Percentiles rank a stretch among this genome's conserved stretches.
These are phyloP conservation scores for Sebastes cheni DNA, from an alignment of 2,797 vertebrate species.

Conservation along the genomic window DNA sequence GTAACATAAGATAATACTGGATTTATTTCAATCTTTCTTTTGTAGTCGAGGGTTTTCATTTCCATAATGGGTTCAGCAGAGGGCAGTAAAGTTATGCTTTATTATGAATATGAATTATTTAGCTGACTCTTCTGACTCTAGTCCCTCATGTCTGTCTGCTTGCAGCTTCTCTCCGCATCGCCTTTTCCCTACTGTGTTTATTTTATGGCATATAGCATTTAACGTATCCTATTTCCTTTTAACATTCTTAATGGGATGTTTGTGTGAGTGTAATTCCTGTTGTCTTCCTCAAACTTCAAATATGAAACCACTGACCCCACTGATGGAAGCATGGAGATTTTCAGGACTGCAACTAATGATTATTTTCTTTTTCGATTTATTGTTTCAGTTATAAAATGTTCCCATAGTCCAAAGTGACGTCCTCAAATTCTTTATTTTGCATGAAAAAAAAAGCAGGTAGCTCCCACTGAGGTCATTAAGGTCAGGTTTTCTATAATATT, in stretches of 20 bases:
- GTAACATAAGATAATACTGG: not conserved
- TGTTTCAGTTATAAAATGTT: not conserved
- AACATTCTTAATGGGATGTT: not conserved
- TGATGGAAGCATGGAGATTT: not conserved
- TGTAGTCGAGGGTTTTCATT: not conserved
- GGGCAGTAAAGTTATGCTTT: slow-evolving; percentile 60
- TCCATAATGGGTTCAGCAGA: slow-evolving; percentile 51
- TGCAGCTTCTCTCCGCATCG: not conserved
- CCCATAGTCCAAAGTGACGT: not conserved
- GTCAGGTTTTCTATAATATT: not conserved
- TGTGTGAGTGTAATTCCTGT: not conserved
- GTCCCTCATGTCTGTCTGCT: not conserved
- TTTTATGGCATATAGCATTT: not conserved
- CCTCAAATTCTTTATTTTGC: not conserved
- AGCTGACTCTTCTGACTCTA: slow-evolving; percentile 19
- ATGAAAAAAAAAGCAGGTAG: not conserved
- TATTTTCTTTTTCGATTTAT: not conserved
- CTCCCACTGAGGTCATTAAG: not conserved
- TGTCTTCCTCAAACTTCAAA: not conserved
- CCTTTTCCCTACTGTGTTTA: not conserved
- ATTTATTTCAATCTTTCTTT: not conserved
- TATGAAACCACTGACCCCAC: not conserved
- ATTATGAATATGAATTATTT: slow-evolving; percentile 57
- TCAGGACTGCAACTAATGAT: not conserved
- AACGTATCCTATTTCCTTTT: not conserved